phyloP scores from a whole-genome alignment of 2,797 vertebrate species.

The Ara ararauna region DNA sequence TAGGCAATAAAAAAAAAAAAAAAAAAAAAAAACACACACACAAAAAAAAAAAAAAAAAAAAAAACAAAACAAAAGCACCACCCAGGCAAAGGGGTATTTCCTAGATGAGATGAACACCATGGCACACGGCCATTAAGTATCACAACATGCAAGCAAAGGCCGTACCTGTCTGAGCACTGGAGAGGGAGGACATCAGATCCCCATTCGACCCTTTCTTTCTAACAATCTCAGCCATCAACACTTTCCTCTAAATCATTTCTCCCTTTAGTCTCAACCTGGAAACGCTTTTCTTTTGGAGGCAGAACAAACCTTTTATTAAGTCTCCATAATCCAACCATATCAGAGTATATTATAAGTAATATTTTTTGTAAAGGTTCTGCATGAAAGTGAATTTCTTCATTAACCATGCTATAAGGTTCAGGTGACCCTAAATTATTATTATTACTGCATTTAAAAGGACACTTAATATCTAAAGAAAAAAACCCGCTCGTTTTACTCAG shows the following conservation, averaged over 20 bases:
- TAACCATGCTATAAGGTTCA: background rate
- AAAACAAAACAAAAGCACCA: background rate
- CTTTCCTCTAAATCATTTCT: background rate
- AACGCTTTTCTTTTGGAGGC: background rate
- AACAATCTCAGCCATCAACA: background rate
- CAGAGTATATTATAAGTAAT: background rate
- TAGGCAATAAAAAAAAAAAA: background rate
- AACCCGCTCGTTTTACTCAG: background rate
- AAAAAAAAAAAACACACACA: no score
- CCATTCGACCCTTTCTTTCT: background rate
- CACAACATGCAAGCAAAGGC: background rate
- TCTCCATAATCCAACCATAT: background rate
- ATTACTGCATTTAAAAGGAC: background rate
- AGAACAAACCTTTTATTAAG: background rate
- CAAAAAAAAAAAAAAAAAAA: no score
- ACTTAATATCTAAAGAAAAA: background rate
- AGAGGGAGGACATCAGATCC: background rate
- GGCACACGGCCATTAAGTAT: rapidly evolving
- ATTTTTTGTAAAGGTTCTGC: background rate
- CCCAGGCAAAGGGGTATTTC: background rate
- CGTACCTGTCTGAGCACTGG: background rate
- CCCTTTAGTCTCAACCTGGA: background rate
- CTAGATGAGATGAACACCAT: background rate
- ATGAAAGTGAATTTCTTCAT: background rate
- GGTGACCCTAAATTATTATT: background rate